Evolutionary conservation across 1,140 invertebrate species (phyloP).

Genomic region (Lethocerus indicus): DNA sequence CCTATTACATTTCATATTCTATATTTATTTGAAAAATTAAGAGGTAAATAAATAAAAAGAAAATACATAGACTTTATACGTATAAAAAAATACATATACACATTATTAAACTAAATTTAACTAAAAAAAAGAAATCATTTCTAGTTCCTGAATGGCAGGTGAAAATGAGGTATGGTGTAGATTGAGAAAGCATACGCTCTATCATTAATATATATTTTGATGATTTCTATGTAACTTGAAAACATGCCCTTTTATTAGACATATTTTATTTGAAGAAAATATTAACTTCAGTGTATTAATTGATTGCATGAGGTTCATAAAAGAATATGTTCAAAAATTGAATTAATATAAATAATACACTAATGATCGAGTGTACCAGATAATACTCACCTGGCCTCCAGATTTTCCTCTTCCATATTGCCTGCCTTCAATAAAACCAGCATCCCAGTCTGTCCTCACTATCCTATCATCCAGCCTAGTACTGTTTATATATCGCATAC

Average conservation of each 20-base stretch:
- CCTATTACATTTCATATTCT: no score
- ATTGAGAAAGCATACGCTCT: no score
- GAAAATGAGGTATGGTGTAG: no score
- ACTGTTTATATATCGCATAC: conserved; percentile 93
- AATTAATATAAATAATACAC: neutral
- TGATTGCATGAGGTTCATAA: neutral
- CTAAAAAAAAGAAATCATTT: no score
- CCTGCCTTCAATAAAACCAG: conserved; percentile 94
- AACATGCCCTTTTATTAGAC: neutral
- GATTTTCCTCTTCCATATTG: conserved; percentile 97
- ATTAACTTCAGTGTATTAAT: neutral
- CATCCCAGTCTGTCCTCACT: conserved; percentile 97
- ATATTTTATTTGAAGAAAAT: neutral
- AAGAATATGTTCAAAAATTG: neutral
- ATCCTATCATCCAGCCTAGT: conserved; percentile 94
- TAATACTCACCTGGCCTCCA: conserved; percentile 74
- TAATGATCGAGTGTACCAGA: neutral
- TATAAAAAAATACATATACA: no score
- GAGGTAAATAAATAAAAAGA: no score
- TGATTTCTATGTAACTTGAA: neutral
- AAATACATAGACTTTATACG: no score
- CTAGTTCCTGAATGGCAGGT: no score
- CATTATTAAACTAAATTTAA: no score
- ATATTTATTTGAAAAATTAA: no score
- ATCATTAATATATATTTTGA: no score